Evolutionary conservation across 2,113 vertebrate species (phyloP).

Genomic region (Gnathonemus longibarbis): DNA sequence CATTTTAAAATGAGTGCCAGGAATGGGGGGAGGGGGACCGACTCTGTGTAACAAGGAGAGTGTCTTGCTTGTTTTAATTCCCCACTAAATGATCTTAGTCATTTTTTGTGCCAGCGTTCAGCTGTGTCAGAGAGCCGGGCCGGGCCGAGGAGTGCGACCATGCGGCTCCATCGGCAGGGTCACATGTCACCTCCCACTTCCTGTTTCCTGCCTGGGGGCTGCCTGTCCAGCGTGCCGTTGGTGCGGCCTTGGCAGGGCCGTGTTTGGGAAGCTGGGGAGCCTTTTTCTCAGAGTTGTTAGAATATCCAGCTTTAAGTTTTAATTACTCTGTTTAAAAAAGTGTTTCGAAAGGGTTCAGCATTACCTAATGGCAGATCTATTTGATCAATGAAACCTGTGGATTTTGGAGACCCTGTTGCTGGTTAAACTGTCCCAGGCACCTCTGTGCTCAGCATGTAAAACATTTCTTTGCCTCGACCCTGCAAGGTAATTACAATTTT

Average conservation of each 20-base stretch:
- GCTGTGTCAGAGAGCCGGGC: neutral
- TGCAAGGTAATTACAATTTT: neutral
- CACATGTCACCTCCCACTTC: neutral
- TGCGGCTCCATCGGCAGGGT: neutral
- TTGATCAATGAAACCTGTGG: slow-evolving; percentile 12
- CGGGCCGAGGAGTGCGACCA: neutral
- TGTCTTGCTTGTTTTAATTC: neutral
- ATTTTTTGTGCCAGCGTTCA: neutral
- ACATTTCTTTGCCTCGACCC: neutral
- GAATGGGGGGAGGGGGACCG: neutral
- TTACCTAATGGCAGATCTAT: slow-evolving; percentile 22
- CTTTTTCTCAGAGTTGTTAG: slow-evolving; percentile 9
- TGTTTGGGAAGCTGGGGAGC: neutral
- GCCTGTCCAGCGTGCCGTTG: neutral
- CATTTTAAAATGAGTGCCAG: neutral
- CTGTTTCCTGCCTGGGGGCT: neutral
- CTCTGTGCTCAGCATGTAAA: slow-evolving; percentile 8
- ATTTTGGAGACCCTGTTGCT: slow-evolving; percentile 9
- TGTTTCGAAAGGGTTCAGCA: neutral
- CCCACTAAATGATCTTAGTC: slow-evolving; percentile 2
- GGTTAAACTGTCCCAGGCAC: slow-evolving; percentile 18
- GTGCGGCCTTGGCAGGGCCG: neutral
- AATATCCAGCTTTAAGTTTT: slow-evolving; percentile 29
- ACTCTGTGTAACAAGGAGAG: neutral
- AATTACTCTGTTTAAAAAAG: slow-evolving; percentile 29